Percentiles rank a stretch among this genome's conserved stretches.
These are phyloP conservation scores for Galagoides demidoff DNA, from an alignment of 2,797 vertebrate genomes.

Conservation along the genomic window DNA sequence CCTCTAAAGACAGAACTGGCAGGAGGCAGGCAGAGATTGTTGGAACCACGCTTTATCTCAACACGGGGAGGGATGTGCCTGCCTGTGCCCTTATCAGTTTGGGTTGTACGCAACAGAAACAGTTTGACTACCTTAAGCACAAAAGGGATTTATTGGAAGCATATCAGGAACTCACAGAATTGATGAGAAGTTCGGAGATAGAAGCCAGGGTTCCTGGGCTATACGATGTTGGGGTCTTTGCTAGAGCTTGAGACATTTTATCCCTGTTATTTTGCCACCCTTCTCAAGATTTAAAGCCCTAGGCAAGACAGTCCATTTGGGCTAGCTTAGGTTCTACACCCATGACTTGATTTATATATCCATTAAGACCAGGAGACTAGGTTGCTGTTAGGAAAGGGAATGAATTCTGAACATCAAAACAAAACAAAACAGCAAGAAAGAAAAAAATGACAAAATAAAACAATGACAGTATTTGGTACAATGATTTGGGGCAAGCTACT, in stretches of 20 bases:
- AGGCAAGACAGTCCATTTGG: not conserved
- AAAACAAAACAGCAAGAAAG: not conserved
- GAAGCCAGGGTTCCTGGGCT: not conserved
- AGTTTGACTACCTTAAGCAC: not conserved
- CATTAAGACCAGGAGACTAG: slow-evolving; percentile 39
- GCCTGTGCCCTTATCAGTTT: not conserved
- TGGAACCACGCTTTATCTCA: not conserved
- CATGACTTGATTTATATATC: slow-evolving; percentile 45
- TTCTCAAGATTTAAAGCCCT: slow-evolving; percentile 38
- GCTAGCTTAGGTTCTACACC: not conserved
- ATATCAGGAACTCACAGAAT: not conserved
- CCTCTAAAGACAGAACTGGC: not conserved
- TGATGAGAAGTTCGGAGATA: not conserved
- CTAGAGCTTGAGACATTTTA: not conserved
- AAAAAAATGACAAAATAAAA: not conserved
- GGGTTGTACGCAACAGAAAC: not conserved
- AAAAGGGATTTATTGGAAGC: not conserved
- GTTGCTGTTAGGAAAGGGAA: not conserved
- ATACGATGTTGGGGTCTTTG: not conserved
- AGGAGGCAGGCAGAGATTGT: not conserved
- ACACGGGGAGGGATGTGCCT: not conserved
- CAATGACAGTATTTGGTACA: not conserved
- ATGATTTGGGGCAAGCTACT: not conserved
- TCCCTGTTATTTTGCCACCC: not conserved
- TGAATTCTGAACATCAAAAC: slow-evolving; percentile 8